phyloP scores from a whole-genome alignment of 2,797 vertebrate species.

The Alfaro cultratus region DNA sequence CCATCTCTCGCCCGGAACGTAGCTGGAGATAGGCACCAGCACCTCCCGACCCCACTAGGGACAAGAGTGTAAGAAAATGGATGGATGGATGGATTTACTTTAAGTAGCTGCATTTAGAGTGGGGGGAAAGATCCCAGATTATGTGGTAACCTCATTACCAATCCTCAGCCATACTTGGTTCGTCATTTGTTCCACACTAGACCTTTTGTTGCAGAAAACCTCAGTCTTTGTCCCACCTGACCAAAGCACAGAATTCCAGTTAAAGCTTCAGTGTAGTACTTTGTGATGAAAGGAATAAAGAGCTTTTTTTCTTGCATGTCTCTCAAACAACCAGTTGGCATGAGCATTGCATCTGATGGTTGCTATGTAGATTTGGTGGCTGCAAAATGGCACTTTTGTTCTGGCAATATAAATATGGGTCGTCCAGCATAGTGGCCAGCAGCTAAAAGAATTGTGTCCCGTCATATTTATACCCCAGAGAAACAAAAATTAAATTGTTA shows the following conservation, averaged over 20 bases:
- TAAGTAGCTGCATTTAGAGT: neutral
- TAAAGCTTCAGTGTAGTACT: neutral
- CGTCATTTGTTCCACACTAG: neutral
- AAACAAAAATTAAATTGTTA: neutral
- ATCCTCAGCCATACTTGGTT: neutral
- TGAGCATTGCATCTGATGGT: neutral
- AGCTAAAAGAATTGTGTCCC: neutral
- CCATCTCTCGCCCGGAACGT: no score
- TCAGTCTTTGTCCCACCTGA: neutral
- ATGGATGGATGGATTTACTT: no score
- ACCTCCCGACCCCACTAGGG: no score
- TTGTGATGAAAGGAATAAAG: neutral
- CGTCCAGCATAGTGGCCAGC: neutral
- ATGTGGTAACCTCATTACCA: neutral
- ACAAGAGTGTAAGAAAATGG: no score
- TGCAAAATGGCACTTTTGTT: neutral
- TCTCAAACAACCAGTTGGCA: neutral
- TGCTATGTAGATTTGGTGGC: neutral
- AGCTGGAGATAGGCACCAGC: no score
- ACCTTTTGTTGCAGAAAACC: neutral
- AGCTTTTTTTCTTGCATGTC: neutral
- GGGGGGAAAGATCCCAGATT: neutral
- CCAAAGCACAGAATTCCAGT: neutral
- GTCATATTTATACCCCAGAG: neutral
- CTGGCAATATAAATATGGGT: neutral